These are phyloP conservation scores for Heterodera filipjevi DNA, from an alignment of 2,888 invertebrate species.

Conservation along the genomic window DNA sequence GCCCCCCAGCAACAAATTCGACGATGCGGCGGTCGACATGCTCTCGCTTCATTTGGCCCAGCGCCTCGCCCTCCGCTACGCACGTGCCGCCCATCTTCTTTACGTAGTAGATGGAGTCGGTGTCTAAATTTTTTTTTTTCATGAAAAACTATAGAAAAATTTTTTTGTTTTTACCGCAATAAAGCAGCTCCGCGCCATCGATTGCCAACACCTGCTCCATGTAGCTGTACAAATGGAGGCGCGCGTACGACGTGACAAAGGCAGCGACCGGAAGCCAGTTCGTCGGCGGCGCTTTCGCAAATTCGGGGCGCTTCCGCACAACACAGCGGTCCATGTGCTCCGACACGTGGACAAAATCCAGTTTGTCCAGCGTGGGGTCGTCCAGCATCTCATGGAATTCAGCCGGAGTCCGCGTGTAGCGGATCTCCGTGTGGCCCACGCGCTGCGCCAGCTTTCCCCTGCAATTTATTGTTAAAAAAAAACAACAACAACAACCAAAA, in stretches of 20 bases:
- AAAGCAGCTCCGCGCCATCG: neutral
- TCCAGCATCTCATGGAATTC: constrained; percentile 12
- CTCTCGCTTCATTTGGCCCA: constrained; percentile 30
- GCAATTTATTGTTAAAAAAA: neutral
- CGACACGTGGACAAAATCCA: constrained; percentile 20
- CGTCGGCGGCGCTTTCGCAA: constrained; percentile 9
- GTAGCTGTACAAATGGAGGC: constrained; percentile 14
- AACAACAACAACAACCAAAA: too few species aligned
- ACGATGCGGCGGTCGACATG: constrained; percentile 15
- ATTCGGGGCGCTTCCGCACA: neutral
- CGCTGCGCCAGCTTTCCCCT: constrained; percentile 33
- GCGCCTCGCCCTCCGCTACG: constrained; percentile 24
- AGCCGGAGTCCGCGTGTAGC: constrained; percentile 11
- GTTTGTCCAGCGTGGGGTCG: constrained; percentile 3
- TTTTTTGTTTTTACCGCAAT: neutral
- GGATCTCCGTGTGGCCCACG: neutral
- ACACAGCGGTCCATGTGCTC: constrained; percentile 26
- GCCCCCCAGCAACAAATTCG: constrained; percentile 30
- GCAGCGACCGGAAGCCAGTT: constrained; percentile 21
- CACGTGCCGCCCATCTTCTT: neutral
- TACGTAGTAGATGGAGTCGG: constrained; percentile 23
- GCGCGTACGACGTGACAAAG: constrained; percentile 26
- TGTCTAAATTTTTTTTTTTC: constrained; percentile 9
- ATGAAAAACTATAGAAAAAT: too few species aligned
- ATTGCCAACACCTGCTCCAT: constrained; percentile 19